Evolutionary conservation across 2,888 invertebrate species (phyloP), one percentile per base, ranked within the genome.

Genomic region (Hypsopygia costalis): DNA sequence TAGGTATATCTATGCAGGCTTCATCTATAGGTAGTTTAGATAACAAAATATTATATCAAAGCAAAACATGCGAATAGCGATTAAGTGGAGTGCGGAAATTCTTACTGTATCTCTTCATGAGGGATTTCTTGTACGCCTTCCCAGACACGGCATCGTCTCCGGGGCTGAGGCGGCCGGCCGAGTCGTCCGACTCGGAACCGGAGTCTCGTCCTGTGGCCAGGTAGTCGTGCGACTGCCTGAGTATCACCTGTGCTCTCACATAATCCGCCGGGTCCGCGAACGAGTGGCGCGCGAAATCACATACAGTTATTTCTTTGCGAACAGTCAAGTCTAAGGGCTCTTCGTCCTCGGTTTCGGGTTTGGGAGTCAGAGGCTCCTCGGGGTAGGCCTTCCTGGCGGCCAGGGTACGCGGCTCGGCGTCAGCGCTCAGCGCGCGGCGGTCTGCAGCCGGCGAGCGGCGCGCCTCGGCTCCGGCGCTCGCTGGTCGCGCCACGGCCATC

Each of bases 61-160:
- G 33, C n/a, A 22, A 21, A 30, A 30, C 22, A 34, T 40, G 34
- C 33, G 27, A 39, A n/a, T n/a, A n/a, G 34, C 35, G 37, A 37
- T 12, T 27, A 33, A 37, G 33, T 34, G 16, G 43, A 38, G n/a
- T n/a, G n/a, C n/a, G n/a, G n/a, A n/a, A 36, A 35, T 44, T 95
- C 97, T 97, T 94, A 97, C 97, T 93, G 90, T 96, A 97, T 92
- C 97, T 91, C 89, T 95, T 95, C 93, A 97, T 97, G 67, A 97
- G 92, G 69, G 94, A 95, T 83, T 97, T 97, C 91, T 97, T 97
- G 91, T 96, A 97, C 35, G 96, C 94, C 60, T 89, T 89, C 50
- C 90, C 90, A 48, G 75, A 71, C 58, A 74, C 68, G 53, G 78
- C 71, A 31, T 87, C 90, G 36, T 91, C 90, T 68, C 91, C 86